Evolutionary conservation across 2,888 invertebrate species (phyloP).

Genomic region (Ochropacha duplaris): DNA sequence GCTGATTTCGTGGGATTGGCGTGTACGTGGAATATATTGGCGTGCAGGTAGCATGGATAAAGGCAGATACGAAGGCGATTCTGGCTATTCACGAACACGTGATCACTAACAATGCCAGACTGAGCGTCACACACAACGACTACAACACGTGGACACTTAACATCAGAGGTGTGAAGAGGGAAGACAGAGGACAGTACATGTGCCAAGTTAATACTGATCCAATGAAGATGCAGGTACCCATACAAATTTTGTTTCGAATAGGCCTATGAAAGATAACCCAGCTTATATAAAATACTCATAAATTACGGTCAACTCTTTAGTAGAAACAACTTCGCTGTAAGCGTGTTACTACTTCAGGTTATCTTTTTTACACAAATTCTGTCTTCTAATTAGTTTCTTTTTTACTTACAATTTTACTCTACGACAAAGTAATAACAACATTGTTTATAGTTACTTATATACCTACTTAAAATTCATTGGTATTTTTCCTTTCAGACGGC

Average conservation of each 20-base stretch:
- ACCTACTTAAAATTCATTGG: too few species aligned
- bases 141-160: slow-evolving; percentile 96
- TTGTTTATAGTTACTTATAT: too few species aligned
- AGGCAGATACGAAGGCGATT: slow-evolving; percentile 96
- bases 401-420: too few species aligned
- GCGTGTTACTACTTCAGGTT: neutral
- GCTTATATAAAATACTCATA: too few species aligned
- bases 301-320: too few species aligned
- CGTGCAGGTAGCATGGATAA: slow-evolving; percentile 95
- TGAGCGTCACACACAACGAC: slow-evolving; percentile 95
- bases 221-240: slow-evolving; percentile 94
- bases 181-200: slow-evolving; percentile 96
- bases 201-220: slow-evolving; percentile 97
- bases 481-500: slow-evolving; percentile 84
- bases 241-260: neutral
- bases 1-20: slow-evolving; percentile 18
- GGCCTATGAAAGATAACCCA: neutral
- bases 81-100: slow-evolving; percentile 96
- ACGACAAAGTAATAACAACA: too few species aligned
- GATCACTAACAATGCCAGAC: slow-evolving; percentile 95
- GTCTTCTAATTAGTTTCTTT: neutral
- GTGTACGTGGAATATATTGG: slow-evolving; percentile 12
- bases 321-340: slow-evolving; percentile 3
- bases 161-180: slow-evolving; percentile 91
- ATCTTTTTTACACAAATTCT: neutral